Conservation (phyloP, 2,888 invertebrate species). For the Lithophane ornitopus region DNA sequence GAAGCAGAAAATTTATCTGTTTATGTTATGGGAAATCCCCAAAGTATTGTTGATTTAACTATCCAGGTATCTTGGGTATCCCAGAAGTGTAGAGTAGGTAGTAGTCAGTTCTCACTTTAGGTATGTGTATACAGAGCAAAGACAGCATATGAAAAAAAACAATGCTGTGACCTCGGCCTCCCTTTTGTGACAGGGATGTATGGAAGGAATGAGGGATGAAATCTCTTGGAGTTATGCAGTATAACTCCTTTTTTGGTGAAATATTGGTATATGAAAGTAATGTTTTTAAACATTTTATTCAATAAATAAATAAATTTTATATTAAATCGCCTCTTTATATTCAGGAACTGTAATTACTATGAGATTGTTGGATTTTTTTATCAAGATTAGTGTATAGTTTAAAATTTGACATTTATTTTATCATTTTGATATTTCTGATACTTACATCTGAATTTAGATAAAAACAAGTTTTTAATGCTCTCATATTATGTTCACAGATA, state of each 20-base stretch:
- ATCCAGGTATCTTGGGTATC: neutral
- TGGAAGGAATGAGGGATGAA: neutral
- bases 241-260: neutral
- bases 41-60: neutral
- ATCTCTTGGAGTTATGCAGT: neutral
- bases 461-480: neutral
- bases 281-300: too few species aligned
- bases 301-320: too few species aligned
- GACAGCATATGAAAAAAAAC: too few species aligned
- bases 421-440: neutral
- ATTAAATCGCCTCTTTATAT: neutral
- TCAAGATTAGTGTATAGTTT: neutral
- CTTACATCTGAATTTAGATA: conserved; percentile 13
- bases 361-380: neutral
- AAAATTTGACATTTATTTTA: neutral
- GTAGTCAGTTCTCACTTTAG: neutral
- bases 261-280: neutral
- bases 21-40: neutral
- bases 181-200: neutral
- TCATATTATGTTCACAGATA: neutral
- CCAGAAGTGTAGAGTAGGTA: neutral
- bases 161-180: neutral
- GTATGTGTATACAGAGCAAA: neutral
- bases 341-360: neutral
- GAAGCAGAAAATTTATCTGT: neutral